These are phyloP conservation scores for Alectoris magna DNA, from an alignment of 2,797 vertebrate species.

Conservation along the genomic window DNA sequence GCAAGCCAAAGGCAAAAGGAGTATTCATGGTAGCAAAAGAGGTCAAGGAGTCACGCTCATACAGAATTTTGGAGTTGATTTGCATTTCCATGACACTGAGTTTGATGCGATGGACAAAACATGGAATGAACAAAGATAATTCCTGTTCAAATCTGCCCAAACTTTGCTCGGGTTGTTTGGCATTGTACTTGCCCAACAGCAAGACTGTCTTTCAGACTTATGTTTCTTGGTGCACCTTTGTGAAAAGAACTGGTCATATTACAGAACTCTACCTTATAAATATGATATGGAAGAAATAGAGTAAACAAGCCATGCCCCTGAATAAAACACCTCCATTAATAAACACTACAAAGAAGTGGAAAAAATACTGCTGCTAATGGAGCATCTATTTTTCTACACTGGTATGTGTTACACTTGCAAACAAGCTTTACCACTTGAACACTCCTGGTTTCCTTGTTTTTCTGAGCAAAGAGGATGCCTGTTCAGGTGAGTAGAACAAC, in stretches of 20 bases:
- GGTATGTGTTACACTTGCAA: no score
- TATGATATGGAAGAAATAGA: not conserved
- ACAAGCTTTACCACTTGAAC: not conserved
- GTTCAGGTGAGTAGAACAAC: not conserved
- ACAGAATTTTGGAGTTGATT: not conserved
- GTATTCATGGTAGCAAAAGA: not conserved
- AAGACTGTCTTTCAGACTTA: not conserved
- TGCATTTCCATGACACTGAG: not conserved
- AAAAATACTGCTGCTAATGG: not conserved
- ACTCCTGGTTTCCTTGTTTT: not conserved
- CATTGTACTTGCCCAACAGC: no score
- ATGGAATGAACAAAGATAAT: not conserved
- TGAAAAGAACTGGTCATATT: not conserved
- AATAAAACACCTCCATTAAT: not conserved
- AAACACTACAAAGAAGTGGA: not conserved
- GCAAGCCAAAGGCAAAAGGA: not conserved
- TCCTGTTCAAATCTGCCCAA: not conserved
- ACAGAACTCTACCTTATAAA: not conserved
- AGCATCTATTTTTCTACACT: not conserved
- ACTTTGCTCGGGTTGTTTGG: not conserved
- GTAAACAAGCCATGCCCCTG: not conserved
- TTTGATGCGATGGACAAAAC: no score
- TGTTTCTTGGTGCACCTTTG: not conserved
- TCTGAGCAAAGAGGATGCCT: not conserved
- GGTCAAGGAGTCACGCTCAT: no score